Percentiles rank a stretch among this genome's conserved stretches.
Evolutionary conservation across 2,888 invertebrate species (phyloP).

Genomic region (Linhomoeus sp.): DNA sequence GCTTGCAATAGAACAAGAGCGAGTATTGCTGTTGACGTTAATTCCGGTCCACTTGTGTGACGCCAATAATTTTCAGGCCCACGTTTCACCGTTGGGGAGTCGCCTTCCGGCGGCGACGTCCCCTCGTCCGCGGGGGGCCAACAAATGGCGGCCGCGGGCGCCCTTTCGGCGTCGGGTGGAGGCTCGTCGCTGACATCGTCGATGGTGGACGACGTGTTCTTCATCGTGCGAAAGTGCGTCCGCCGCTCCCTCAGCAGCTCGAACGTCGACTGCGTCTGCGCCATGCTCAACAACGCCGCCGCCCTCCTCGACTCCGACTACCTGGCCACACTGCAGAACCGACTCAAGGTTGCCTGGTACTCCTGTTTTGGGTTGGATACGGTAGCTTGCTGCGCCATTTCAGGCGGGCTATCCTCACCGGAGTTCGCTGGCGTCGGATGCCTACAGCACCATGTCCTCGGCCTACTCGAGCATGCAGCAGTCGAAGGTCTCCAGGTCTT

Average conservation of each 20-base stretch:
- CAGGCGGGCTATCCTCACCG: conserved; percentile 18
- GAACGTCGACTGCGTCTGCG: conserved; percentile 85
- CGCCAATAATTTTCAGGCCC: no score
- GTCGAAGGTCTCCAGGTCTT: neutral
- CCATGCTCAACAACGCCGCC: conserved; percentile 73
- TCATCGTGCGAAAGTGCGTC: conserved; percentile 82
- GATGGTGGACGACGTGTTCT: conserved; percentile 92
- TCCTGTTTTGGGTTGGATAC: neutral
- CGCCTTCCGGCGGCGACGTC: no score
- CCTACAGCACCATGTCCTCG: conserved; percentile 20
- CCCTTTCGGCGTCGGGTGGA: no score
- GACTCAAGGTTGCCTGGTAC: conserved; percentile 39
- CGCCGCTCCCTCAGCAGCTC: conserved; percentile 73
- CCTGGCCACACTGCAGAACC: conserved; percentile 45
- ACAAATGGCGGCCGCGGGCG: no score
- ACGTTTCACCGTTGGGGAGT: no score
- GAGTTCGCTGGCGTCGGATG: conserved; percentile 22
- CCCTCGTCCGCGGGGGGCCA: no score
- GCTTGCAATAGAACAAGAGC: no score
- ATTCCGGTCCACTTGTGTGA: no score
- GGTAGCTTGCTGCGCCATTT: neutral
- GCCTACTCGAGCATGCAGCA: conserved; percentile 12
- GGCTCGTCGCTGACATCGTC: conserved; percentile 29
- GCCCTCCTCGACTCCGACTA: conserved; percentile 66
- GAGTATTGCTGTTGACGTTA: no score